phyloP scores from a whole-genome alignment of 2,888 invertebrate species.

The Thera britannica region DNA sequence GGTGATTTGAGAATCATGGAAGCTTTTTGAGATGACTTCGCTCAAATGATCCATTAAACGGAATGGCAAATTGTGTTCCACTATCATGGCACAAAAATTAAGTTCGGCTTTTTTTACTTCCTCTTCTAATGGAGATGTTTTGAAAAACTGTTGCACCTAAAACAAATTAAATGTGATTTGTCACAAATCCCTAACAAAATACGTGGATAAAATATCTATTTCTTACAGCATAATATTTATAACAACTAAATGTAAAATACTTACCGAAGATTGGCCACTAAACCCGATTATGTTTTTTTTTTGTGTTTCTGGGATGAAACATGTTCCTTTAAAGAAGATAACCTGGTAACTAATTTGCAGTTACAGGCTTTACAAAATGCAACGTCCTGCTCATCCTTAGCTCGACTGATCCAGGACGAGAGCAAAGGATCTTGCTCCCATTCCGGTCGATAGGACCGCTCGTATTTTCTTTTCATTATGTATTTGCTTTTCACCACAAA shows the following conservation, averaged over 20 bases:
- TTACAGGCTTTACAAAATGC: slow-evolving; percentile 21
- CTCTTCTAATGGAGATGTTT: no score
- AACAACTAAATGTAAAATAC: slow-evolving; percentile 16
- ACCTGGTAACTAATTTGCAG: slow-evolving; percentile 12
- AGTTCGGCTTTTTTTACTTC: no score
- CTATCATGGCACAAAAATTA: no score
- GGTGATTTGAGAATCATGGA: no score
- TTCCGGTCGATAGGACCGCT: slow-evolving; percentile 8
- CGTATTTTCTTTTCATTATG: slow-evolving; percentile 15
- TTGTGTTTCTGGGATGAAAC: slow-evolving; percentile 14
- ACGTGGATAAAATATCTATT: slow-evolving; percentile 13
- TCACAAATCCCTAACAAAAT: slow-evolving; percentile 12
- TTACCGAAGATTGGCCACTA: slow-evolving; percentile 19
- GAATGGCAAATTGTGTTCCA: no score
- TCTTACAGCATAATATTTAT: slow-evolving; percentile 15
- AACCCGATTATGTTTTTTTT: slow-evolving; percentile 18
- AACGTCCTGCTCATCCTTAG: slow-evolving; percentile 9
- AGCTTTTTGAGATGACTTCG: no score
- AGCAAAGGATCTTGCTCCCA: slow-evolving; percentile 16
- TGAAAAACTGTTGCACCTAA: no score
- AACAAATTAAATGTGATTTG: background rate
- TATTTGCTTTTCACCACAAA: slow-evolving; percentile 1
- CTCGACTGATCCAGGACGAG: slow-evolving; percentile 9
- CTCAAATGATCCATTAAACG: no score
- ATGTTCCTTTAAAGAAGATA: slow-evolving; percentile 20